Evolutionary conservation across 2,113 vertebrate species (phyloP), one percentile per base, ranked within the genome.

Genomic region (Cebus imitator): DNA sequence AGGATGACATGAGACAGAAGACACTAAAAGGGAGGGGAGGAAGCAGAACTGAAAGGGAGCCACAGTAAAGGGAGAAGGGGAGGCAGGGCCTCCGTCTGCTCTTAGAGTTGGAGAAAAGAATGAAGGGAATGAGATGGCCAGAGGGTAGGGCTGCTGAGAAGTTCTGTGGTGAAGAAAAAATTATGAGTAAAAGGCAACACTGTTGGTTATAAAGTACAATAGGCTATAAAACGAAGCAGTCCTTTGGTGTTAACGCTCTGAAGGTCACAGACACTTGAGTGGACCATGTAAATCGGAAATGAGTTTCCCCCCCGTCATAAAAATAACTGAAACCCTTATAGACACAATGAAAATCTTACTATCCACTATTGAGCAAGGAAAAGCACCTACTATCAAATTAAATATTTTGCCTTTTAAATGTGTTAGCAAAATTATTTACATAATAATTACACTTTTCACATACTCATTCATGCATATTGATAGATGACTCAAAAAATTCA

Each of bases 1-100:
- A 45, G 50, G 7, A 8, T 6, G 23, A 13, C 0, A 1, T 14
- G 20, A 23, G 45, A 2, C 2, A 12, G 3, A 23, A 68, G 68
- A 76, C 2, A 16, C 37, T 21, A 11, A 57, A 45, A 68, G 45
- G 14, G 11, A 89, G n/a, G 64, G 0, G 13, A 18, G 48, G 32
- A 12, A 40, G 82, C 30, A 45, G 79, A 82, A 68, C 8, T 37
- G 17, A n/a, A 0, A 16, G 32, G n/a, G 55, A 57, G 57, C 8
- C 6, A 35, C 37, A 1, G 1, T 0, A 11, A 40, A 61, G 82
- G 57, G 9, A 78, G 30, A 40, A 16, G 23, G 11, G 55, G 27
- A 23, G 64, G 52, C 10, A 17, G n/a, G 40, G 17, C 11, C 25
- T 37, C 6, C 2, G 8, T 25, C 66, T 52, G 57, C 68, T 40